Conservation (phyloP, 2,797 vertebrate genomes). For the Leucoraja ocellata region DNA sequence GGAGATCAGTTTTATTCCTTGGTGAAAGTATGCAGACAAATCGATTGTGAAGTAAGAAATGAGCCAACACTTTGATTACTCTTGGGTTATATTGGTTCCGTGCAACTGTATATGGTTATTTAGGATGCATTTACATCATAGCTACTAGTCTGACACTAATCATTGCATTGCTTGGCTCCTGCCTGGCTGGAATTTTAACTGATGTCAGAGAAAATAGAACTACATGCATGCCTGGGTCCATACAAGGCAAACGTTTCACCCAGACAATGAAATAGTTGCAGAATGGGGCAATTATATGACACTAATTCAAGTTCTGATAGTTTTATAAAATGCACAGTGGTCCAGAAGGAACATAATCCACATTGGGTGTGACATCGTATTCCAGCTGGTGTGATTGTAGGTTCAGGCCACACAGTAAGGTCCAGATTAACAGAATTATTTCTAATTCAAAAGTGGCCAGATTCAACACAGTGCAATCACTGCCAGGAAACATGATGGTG, state of each 20-base stretch:
- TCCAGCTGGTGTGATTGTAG: background rate
- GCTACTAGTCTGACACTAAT: background rate
- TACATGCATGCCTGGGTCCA: too few species aligned
- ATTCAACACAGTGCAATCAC: background rate
- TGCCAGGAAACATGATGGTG: background rate
- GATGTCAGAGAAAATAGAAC: background rate
- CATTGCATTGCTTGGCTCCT: conserved; percentile 9
- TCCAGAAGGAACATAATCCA: background rate
- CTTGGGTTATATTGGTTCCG: background rate
- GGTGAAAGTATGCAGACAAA: background rate
- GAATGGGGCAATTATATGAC: too few species aligned
- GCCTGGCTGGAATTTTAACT: background rate
- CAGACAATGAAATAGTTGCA: background rate
- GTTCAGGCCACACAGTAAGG: background rate
- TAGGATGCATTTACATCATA: background rate
- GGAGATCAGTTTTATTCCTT: conserved; percentile 7
- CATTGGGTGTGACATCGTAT: background rate
- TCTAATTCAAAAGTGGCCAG: background rate
- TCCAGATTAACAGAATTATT: background rate
- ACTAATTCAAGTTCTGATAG: background rate
- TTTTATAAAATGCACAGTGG: background rate
- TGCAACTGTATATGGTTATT: background rate
- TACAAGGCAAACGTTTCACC: background rate
- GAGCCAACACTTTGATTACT: conserved; percentile 10
- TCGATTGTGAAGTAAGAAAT: conserved; percentile 7